A percentile compares a stretch with the other conserved stretches of the same genome.
Evolutionary conservation across 2,797 vertebrate species (phyloP).

Genomic region (Sebastes oblongus): DNA sequence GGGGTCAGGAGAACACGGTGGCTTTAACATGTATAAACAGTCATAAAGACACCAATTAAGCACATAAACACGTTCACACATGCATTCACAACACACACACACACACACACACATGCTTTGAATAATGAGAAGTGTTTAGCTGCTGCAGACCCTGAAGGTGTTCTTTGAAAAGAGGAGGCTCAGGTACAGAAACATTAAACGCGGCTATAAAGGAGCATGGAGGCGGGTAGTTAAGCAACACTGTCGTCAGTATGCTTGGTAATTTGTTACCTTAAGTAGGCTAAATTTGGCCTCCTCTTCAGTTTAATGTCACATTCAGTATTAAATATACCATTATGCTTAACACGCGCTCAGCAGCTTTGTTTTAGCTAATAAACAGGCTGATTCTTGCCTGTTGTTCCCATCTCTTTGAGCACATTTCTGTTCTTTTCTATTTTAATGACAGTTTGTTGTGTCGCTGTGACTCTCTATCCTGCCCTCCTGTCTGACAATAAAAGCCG

Average conservation of each 20-base stretch:
- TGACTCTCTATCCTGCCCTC: constrained; percentile 1
- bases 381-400: constrained; percentile 17
- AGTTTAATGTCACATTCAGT: constrained; percentile 29
- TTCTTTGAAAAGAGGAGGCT: constrained; percentile 36
- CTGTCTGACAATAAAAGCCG: background rate
- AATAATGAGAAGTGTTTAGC: constrained; percentile 61
- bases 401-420: constrained; percentile 11
- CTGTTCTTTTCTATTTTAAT: constrained; percentile 29
- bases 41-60: constrained; percentile 48
- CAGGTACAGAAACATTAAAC: constrained; percentile 53
- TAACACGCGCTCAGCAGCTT: background rate
- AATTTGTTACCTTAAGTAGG: constrained; percentile 51
- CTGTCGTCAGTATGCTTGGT: constrained; percentile 4
- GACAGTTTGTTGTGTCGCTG: constrained; percentile 18
- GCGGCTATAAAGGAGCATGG: constrained; percentile 35
- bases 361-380: constrained; percentile 39
- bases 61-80: background rate
- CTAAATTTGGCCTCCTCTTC: constrained; percentile 26
- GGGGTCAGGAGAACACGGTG: constrained; percentile 25
- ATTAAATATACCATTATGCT: constrained; percentile 22
- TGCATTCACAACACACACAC: background rate
- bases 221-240: constrained; percentile 39
- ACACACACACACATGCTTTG: background rate
- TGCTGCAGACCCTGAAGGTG: constrained; percentile 47
- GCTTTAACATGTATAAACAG: constrained; percentile 30